These are phyloP conservation scores for Bubo bubo DNA, from an alignment of 2,113 vertebrate species.

Conservation along the genomic window DNA sequence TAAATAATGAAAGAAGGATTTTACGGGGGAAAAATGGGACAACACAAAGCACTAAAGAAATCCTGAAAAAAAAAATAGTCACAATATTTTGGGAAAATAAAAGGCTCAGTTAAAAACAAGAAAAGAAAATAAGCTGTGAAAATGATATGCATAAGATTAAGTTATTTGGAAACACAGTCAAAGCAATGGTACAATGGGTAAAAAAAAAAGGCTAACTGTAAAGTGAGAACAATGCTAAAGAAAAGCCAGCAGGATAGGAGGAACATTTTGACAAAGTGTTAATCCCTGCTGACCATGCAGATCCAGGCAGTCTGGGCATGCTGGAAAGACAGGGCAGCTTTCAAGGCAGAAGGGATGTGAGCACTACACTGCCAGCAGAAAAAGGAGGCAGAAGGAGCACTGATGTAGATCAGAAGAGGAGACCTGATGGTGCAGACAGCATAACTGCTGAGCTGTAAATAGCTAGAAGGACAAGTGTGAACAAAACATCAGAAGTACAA, in stretches of 20 bases:
- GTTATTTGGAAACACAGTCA: not conserved
- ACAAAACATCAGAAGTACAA: not conserved
- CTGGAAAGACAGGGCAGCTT: not conserved
- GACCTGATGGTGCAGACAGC: not conserved
- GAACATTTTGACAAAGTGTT: constrained; percentile 15
- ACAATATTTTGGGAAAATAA: not conserved
- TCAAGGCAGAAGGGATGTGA: not conserved
- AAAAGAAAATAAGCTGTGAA: not conserved
- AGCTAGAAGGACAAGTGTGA: constrained; percentile 4
- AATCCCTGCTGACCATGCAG: not conserved
- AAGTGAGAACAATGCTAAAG: not conserved
- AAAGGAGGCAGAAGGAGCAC: not conserved
- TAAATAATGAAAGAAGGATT: not conserved
- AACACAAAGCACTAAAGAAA: not conserved
- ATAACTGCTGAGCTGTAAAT: constrained; percentile 41
- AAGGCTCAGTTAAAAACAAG: not conserved
- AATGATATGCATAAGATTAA: not conserved
- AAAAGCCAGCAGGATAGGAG: not conserved
- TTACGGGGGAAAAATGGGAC: not conserved
- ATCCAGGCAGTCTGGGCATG: not conserved
- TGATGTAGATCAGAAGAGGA: not conserved
- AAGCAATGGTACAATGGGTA: not conserved
- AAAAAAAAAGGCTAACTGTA: not conserved
- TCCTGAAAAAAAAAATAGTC: not conserved
- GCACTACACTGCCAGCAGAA: not conserved